Conservation (phyloP, 2,113 vertebrate species). For the Helogale parvula region DNA sequence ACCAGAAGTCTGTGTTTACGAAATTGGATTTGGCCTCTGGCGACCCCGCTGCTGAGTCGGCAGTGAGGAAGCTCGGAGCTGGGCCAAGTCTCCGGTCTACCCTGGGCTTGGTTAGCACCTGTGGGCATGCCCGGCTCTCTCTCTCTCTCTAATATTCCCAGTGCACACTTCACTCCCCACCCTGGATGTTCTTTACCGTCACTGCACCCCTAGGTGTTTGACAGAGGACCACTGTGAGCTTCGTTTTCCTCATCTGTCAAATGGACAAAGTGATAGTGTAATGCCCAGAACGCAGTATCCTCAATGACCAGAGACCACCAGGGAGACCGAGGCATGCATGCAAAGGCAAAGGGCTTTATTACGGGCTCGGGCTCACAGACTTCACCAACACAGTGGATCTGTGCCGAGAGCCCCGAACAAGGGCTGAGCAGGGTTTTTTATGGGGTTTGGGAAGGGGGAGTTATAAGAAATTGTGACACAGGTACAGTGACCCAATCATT, state of each 20-base stretch:
- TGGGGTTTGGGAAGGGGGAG: too few species aligned
- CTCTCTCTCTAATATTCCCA: not conserved
- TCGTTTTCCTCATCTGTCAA: not conserved
- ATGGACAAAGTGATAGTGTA: not conserved
- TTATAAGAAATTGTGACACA: too few species aligned
- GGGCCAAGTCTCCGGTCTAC: not conserved
- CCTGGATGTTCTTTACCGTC: not conserved
- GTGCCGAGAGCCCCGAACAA: too few species aligned
- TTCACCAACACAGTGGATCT: too few species aligned
- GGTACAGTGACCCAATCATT: too few species aligned
- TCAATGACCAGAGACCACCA: too few species aligned
- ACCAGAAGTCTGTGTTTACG: constrained; percentile 40
- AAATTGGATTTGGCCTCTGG: constrained; percentile 41
- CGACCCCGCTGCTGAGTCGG: not conserved
- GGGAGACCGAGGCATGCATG: too few species aligned
- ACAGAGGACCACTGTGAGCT: not conserved
- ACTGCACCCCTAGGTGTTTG: not conserved
- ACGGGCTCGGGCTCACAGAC: too few species aligned
- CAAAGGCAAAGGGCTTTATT: too few species aligned
- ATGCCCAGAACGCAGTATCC: too few species aligned
- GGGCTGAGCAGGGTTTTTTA: too few species aligned
- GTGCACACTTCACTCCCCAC: not conserved
- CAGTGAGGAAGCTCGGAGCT: not conserved
- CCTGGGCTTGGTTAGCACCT: not conserved
- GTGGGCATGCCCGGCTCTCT: not conserved